Evolutionary conservation across 2,888 invertebrate genomes (phyloP), one percentile per base, ranked within the genome.

Genomic region (Amorpha juglandis): DNA sequence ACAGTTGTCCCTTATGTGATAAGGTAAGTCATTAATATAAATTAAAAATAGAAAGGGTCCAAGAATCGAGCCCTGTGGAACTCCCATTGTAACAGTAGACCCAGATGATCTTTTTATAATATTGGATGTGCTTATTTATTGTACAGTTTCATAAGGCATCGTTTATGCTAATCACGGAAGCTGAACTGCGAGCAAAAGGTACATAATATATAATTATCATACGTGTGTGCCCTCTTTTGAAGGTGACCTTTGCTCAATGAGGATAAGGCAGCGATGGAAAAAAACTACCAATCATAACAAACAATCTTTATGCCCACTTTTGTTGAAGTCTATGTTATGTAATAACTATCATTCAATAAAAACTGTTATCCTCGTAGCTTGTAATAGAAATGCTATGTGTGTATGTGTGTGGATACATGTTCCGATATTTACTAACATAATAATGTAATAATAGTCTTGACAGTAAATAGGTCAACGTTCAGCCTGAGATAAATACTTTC

Each of bases 171-270:
- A 27, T 27, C 27, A 27, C 4, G 4, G 4, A 27, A 27, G 27
- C 27, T 3, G 27, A 27, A 4, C 27, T 27, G 27, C 27, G 27
- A 4, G 27, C 27, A 27, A 27, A 27, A 27, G 2, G 8, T 50
- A 50, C 9, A 7, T 9, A 50, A 50, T 50, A 19, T 50, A 19
- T 2, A 19, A 19, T 50, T 58, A 42, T 42, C 16, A 19, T 58
- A 55, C n/a, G 35, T 16, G 55, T 55, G 11, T 58, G 58, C 38
- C 58, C 38, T 19, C 19, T 6, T 58, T 58, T 58, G 58, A 58
- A 58, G 42, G 58, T 58, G 58, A 58, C 58, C 42, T 58, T 19
- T 42, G 58, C 16, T 6, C 9, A 11, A 19, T 55, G 35, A 42
- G 19, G 38, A 19, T 42, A 58, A 58, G 11, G 6, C 16, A 58